Conservation (phyloP, 2,113 vertebrate genomes). For the Tenrec ecaudatus region DNA sequence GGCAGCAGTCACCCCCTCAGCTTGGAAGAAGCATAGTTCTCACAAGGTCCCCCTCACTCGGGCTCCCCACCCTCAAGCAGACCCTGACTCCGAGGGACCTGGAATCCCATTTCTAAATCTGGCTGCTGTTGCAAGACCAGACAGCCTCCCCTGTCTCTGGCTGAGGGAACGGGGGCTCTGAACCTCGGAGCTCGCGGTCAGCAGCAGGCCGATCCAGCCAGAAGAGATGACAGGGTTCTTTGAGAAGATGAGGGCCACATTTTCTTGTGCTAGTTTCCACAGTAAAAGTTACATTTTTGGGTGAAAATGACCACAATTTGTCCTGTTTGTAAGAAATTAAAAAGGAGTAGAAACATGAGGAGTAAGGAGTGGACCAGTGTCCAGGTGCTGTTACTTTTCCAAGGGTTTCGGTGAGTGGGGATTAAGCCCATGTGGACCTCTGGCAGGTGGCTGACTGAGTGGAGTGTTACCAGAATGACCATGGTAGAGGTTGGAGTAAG, state of each 20-base stretch:
- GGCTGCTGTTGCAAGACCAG: no score
- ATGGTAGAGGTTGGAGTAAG: neutral
- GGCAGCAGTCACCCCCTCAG: neutral
- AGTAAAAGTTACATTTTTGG: neutral
- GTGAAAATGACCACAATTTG: neutral
- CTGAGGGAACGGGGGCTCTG: no score
- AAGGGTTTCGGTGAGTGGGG: neutral
- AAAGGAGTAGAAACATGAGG: neutral
- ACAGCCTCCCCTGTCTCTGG: no score
- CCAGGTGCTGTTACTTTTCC: neutral
- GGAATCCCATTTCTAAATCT: no score
- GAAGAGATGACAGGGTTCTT: no score
- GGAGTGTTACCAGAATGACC: neutral
- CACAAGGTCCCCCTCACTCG: no score
- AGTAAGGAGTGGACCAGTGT: no score
- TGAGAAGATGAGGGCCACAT: neutral
- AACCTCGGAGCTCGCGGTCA: no score
- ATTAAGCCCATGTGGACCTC: neutral
- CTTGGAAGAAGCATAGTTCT: neutral
- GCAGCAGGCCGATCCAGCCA: no score
- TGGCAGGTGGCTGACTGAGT: neutral
- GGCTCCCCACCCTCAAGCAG: no score
- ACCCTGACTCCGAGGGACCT: no score
- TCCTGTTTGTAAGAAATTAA: neutral
- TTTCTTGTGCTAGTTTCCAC: neutral